Evolutionary conservation across 2,888 invertebrate genomes (phyloP).

Genomic region (Limenitis arthemis): DNA sequence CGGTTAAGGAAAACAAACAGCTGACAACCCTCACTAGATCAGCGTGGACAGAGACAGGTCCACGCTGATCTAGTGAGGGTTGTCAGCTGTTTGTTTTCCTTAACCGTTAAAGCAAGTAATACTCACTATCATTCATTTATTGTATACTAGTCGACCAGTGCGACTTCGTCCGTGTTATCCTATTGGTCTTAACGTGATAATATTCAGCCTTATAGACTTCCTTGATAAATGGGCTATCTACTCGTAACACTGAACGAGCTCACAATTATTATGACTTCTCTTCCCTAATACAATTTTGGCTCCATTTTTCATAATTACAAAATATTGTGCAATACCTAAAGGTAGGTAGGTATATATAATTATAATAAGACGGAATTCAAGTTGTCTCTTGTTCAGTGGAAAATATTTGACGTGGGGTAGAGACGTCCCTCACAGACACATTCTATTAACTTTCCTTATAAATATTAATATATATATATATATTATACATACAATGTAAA

Average conservation of each 20-base stretch:
- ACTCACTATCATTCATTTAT: too few species aligned
- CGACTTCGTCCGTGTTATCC: neutral
- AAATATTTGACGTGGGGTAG: constrained; percentile 50
- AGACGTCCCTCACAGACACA: constrained; percentile 29
- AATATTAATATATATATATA: constrained; percentile 3
- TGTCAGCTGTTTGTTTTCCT: too few species aligned
- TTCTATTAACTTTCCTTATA: neutral
- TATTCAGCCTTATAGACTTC: neutral
- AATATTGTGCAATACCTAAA: constrained; percentile 40
- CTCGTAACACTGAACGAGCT: too few species aligned
- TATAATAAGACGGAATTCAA: constrained; percentile 10
- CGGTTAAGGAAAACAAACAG: too few species aligned
- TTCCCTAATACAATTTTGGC: too few species aligned
- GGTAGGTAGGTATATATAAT: constrained; percentile 11
- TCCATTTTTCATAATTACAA: constrained; percentile 6
- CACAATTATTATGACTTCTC: too few species aligned
- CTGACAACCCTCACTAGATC: too few species aligned
- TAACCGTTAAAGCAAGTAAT: too few species aligned
- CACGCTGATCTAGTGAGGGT: too few species aligned
- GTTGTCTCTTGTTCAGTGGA: neutral
- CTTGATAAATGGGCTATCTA: neutral
- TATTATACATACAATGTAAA: too few species aligned
- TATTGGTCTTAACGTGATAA: neutral
- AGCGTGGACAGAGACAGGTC: too few species aligned
- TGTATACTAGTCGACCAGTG: constrained; percentile 12